phyloP scores from a whole-genome alignment of 1,140 invertebrate species.

The Hirudo medicinalis region DNA sequence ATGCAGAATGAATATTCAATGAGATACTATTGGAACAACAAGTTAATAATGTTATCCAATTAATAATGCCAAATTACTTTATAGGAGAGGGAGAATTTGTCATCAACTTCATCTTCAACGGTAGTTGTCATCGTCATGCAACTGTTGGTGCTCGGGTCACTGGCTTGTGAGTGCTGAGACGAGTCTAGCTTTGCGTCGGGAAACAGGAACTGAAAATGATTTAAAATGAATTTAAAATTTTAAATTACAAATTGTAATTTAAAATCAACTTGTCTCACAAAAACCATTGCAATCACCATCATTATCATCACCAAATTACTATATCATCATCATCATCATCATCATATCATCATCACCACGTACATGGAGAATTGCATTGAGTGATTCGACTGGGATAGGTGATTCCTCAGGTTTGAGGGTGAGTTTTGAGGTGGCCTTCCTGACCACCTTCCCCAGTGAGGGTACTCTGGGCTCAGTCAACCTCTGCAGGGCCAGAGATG shows the following conservation, averaged over 20 bases:
- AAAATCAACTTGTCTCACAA: not conserved
- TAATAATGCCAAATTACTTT: no score
- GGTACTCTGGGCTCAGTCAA: conserved; percentile 40
- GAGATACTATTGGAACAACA: no score
- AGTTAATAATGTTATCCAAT: not conserved
- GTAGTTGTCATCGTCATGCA: no score
- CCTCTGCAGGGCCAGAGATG: conserved; percentile 41
- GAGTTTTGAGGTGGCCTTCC: conserved; percentile 30
- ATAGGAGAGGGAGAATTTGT: no score
- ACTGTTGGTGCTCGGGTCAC: not conserved
- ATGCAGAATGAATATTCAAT: not conserved
- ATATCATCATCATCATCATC: not conserved
- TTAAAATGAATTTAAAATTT: not conserved
- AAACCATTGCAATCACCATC: not conserved
- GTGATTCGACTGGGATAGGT: conserved; percentile 58
- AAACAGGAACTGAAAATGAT: conserved; percentile 56
- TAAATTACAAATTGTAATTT: no score
- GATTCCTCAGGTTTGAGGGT: conserved; percentile 46
- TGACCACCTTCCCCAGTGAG: conserved; percentile 32
- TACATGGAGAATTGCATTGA: conserved; percentile 57
- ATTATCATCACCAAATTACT: not conserved
- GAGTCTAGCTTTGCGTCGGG: conserved; percentile 61
- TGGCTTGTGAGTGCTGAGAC: not conserved
- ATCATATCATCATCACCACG: conserved; percentile 14
- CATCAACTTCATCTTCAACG: no score